phyloP scores from a whole-genome alignment of 1,140 invertebrate species.

The Stegodyphus dumicola region DNA sequence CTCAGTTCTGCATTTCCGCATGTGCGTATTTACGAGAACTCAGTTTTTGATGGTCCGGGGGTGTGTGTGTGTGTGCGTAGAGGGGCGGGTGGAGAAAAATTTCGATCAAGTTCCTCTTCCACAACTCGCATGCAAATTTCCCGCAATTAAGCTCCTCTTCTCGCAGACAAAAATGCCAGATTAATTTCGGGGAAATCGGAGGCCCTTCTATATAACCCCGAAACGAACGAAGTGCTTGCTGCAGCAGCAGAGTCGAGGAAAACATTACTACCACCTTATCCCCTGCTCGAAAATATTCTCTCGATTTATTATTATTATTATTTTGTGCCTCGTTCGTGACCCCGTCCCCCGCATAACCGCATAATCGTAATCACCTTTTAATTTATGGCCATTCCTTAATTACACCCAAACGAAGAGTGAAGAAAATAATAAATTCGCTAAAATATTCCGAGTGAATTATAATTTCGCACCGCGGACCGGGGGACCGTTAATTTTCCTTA shows the following conservation, averaged over 20 bases:
- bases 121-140: conserved; percentile 9
- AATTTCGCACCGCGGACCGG: conserved; percentile 55
- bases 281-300: background rate
- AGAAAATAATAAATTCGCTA: conserved; percentile 62
- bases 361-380: conserved; percentile 61
- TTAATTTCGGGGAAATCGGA: conserved; percentile 33
- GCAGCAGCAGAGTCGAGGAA: background rate
- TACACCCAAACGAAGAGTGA: conserved; percentile 60
- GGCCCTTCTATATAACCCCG: conserved; percentile 6
- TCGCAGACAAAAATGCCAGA: conserved; percentile 20
- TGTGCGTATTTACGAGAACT: no score
- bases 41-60: no score
- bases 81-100: background rate
- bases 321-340: conserved; percentile 9
- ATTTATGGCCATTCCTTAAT: conserved; percentile 61
- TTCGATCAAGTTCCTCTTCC: background rate
- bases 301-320: conserved; percentile 54
- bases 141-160: conserved; percentile 15
- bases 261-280: conserved; percentile 12
- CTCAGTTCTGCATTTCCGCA: no score
- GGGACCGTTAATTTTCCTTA: conserved; percentile 61
- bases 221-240: background rate
- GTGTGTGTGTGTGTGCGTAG: no score
- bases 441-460: conserved; percentile 61
- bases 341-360: conserved; percentile 48